Conservation (phyloP, 53 echinoderm and acorn worm species). For the Pentamera pediparva region DNA sequence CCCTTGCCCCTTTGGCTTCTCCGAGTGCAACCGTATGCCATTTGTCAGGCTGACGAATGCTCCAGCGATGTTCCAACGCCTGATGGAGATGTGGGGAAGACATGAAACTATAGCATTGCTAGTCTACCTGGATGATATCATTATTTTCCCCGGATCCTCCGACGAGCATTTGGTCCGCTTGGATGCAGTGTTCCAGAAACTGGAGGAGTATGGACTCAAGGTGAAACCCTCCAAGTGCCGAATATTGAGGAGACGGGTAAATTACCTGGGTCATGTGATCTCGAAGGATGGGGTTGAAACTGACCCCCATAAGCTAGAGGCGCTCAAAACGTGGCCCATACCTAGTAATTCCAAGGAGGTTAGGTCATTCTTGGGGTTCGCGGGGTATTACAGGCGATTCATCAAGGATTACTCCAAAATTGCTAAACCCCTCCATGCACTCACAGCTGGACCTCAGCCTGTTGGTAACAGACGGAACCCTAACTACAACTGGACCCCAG, state of each 20-base stretch:
- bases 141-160: slow-evolving; percentile 25
- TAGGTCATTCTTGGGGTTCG: slow-evolving; percentile 45
- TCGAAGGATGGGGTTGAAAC: slow-evolving; percentile 41
- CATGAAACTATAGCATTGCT: slow-evolving; percentile 36
- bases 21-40: slow-evolving; percentile 45
- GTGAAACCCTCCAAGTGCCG: slow-evolving; percentile 46
- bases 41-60: slow-evolving; percentile 42
- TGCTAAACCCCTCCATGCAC: slow-evolving; percentile 39
- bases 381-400: slow-evolving; percentile 51
- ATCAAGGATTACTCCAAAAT: slow-evolving; percentile 41
- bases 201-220: slow-evolving; percentile 46
- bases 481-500: neutral
- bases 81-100: slow-evolving; percentile 45
- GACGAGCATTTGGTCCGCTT: slow-evolving; percentile 37
- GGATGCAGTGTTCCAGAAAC: slow-evolving; percentile 33
- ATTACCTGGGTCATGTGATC: slow-evolving; percentile 47
- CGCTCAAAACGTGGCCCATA: slow-evolving; percentile 38
- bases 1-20: slow-evolving; percentile 35
- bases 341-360: slow-evolving; percentile 37
- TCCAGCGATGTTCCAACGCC: slow-evolving; percentile 39
- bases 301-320: slow-evolving; percentile 50
- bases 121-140: slow-evolving; percentile 51
- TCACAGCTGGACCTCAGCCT: slow-evolving; percentile 28
- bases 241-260: slow-evolving; percentile 30
- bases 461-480: neutral